Conservation (phyloP, 2,888 invertebrate species). For the Mesorhabditis sp. region DNA sequence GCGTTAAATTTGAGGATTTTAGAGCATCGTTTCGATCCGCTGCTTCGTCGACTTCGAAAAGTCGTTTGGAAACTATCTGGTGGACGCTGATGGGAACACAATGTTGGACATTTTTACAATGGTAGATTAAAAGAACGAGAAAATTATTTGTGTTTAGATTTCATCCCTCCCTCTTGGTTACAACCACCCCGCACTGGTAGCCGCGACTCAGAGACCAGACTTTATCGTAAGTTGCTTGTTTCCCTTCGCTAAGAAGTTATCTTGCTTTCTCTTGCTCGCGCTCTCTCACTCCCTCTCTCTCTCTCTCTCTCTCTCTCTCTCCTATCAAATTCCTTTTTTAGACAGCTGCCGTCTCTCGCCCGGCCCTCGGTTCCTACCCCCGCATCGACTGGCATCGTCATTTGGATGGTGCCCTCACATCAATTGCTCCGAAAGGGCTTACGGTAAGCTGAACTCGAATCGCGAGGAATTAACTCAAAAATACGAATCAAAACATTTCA, state of each 20-base stretch:
- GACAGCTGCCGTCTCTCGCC: constrained; percentile 81
- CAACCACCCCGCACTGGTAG: constrained; percentile 75
- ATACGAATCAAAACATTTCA: not conserved
- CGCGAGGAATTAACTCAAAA: not conserved
- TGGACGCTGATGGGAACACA: constrained; percentile 84
- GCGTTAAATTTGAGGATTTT: constrained; percentile 55
- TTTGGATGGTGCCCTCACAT: constrained; percentile 26
- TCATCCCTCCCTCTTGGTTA: constrained; percentile 68
- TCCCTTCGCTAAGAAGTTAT: not conserved
- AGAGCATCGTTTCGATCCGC: constrained; percentile 64
- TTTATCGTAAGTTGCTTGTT: constrained; percentile 38
- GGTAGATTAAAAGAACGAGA: not conserved
- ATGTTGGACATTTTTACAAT: constrained; percentile 76
- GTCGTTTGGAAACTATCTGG: constrained; percentile 86
- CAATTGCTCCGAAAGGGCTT: constrained; percentile 37
- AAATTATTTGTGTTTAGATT: constrained; percentile 52
- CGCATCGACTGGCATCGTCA: constrained; percentile 76
- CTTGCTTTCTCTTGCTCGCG: too few relatives aligned
- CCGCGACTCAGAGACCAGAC: constrained; percentile 38
- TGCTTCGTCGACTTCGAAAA: constrained; percentile 84
- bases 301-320: too few relatives aligned
- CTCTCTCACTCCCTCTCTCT: too few relatives aligned
- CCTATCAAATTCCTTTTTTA: constrained; percentile 57
- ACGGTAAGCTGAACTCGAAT: constrained; percentile 8
- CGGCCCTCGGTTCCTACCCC: constrained; percentile 92